Evolutionary conservation across 2,797 vertebrate species (phyloP), one percentile per base, ranked within the genome.

Genomic region (Anniella stebbinsi): DNA sequence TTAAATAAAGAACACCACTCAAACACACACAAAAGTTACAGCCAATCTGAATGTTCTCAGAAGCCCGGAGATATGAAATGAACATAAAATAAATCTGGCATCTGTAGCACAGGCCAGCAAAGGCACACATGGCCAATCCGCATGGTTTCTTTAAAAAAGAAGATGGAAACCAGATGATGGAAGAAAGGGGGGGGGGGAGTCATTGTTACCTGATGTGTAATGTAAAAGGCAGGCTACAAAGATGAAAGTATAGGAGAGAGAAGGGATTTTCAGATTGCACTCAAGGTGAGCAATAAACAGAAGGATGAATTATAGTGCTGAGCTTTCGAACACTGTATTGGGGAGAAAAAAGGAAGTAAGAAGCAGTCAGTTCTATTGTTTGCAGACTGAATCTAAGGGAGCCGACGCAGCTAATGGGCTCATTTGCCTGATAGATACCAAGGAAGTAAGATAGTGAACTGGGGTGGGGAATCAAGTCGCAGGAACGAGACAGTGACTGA

Each of bases 71-170:
- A 93, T 91, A 92, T 93, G 76, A 96, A 95, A 93, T 54, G 87
- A 94, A 94, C 89, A 93, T 92, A 89, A 95, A 95, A 94, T 93
- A 95, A 96, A 93, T 73, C 91, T 96, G 94, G 91, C 81, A 69
- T 95, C 91, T 87, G 67, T 92, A 95, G 90, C 54, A 91, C 63
- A 88, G 83, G 81, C 87, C 90, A 93, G 82, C 89, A 94, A 92
- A 95, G 77, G 82, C 87, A 76, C 77, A 87, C 88, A 89, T 92
- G 91, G n/a, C 83, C 0, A 0, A 69, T 87, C 88, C 88, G 25
- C 86, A 60, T 85, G 91, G 92, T 95, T 90, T 90, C 89, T 87
- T 23, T 54, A 66, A 90, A 90, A 81, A 66, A 73, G 81, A 75
- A 87, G 60, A 95, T 80, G 17, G 91, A 95, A 95, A 92, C 86